Evolutionary conservation across 2,888 invertebrate genomes (phyloP), one percentile per base, ranked within the genome.

Genomic region (Bhutanitis thaidina): DNA sequence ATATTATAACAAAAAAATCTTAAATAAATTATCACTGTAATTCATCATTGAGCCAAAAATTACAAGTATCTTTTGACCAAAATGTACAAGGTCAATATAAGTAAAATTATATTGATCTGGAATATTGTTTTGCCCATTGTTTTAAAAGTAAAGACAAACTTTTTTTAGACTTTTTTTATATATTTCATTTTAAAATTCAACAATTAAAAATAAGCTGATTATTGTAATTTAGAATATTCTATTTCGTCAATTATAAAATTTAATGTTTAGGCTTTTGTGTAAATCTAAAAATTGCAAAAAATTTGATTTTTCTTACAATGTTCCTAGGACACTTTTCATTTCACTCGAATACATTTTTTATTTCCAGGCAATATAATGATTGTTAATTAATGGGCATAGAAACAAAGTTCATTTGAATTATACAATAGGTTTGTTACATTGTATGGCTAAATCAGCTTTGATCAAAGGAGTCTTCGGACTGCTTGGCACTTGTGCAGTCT

Each of bases 381-480:
- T n/a, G n/a, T n/a, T 20, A 20, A 5, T 20, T n/a, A 14, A 25
- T 13, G 14, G 13, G 8, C 14, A 37, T 13, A 25, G 10, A 12
- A 13, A 12, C 25, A 34, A 37, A 15, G 34, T 36, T 13, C 7
- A 12, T 40, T 14, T 13, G n/a, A 43, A 10, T 30, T 32, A 9
- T 43, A 47, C 38, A 38, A 43, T 25, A 15, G 41, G 30, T 8
- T 27, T 37, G 7, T 12, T 29, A 32, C 20, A 41, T 30, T 46
- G 37, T 1, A 7, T 12, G 47, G 35, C 36, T 35, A 52, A 67
- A 77, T 86, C 86, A 86, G 76, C 86, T 86, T 45, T 72, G 69
- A 5, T 68, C 62, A 0, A 54, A 20, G 0, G 74, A 65, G 53
- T 73, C 69, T 0, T 68, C 62, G 0, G 74, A 71, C 0, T 59